Evolutionary conservation across 2,797 vertebrate genomes (phyloP).

Genomic region (Lates japonicus): DNA sequence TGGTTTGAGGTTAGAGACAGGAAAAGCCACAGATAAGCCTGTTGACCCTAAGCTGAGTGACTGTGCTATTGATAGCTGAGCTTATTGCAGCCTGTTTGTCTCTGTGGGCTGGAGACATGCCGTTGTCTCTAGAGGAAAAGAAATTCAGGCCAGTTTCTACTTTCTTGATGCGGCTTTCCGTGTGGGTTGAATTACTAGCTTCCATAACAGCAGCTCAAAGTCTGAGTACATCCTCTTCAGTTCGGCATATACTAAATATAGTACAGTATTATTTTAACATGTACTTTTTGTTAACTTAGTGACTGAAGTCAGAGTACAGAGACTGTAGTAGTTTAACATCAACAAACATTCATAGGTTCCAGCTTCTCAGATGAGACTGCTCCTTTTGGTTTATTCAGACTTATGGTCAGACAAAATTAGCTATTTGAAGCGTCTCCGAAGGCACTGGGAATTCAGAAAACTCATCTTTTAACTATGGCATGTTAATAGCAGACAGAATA

Average conservation of each 20-base stretch:
- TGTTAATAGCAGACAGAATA: not conserved
- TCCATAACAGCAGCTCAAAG: not conserved
- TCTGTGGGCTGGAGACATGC: not conserved
- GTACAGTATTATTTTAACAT: not conserved
- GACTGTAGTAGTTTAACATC: too few relatives aligned
- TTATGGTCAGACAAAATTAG: not conserved
- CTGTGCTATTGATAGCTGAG: slow-evolving; percentile 31
- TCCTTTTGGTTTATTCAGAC: not conserved
- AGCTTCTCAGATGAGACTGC: not conserved
- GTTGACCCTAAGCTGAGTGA: slow-evolving; percentile 8
- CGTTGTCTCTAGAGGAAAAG: too few relatives aligned
- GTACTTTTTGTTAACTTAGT: too few relatives aligned
- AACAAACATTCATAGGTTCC: not conserved
- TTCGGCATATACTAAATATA: not conserved
- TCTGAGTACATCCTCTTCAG: not conserved
- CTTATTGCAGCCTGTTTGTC: not conserved
- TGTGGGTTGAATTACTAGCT: not conserved
- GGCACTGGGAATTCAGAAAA: not conserved
- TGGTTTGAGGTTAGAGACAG: not conserved
- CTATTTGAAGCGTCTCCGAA: not conserved
- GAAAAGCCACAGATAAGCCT: slow-evolving; percentile 23
- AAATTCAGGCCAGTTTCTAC: not conserved
- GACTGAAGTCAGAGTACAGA: too few relatives aligned
- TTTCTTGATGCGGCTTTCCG: not conserved
- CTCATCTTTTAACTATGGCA: not conserved